A percentile compares a stretch with the other conserved stretches of the same genome.
Conservation (phyloP, 2,888 invertebrate species). For the Trissonchulus latispiculum region DNA sequence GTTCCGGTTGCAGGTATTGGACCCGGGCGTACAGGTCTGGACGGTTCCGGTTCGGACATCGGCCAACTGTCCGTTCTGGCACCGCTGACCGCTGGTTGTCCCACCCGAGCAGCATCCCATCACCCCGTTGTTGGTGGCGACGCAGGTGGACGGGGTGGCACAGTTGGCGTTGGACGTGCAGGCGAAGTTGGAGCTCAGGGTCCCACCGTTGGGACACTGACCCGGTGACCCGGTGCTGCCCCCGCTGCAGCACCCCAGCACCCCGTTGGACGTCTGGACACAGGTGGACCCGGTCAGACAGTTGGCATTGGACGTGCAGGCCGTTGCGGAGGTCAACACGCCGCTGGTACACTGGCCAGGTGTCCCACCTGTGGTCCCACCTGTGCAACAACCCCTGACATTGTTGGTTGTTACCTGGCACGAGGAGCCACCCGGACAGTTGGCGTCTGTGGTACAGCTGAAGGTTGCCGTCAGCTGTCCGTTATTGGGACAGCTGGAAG, state of each 20-base stretch:
- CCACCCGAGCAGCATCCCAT: background rate
- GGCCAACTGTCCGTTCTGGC: background rate
- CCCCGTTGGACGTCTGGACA: background rate
- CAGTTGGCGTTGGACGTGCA: background rate
- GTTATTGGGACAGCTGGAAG: background rate
- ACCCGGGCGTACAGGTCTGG: background rate
- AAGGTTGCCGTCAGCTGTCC: background rate
- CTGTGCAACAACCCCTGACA: background rate
- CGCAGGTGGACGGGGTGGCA: background rate
- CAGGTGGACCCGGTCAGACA: background rate
- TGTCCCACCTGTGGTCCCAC: background rate
- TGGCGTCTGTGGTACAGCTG: background rate
- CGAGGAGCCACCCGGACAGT: background rate
- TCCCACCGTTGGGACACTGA: background rate
- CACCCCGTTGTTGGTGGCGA: background rate
- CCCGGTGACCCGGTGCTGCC: background rate
- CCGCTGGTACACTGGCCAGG: background rate
- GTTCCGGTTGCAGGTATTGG: conserved; percentile 5
- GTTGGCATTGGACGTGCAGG: background rate
- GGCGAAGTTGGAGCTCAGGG: background rate
- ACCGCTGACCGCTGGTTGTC: background rate
- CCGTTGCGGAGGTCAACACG: background rate
- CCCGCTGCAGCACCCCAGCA: background rate
- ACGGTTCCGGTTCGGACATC: background rate
- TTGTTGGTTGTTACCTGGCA: background rate